Evolutionary conservation across 2,797 vertebrate species (phyloP).

Genomic region (Takifugu ocellatus): DNA sequence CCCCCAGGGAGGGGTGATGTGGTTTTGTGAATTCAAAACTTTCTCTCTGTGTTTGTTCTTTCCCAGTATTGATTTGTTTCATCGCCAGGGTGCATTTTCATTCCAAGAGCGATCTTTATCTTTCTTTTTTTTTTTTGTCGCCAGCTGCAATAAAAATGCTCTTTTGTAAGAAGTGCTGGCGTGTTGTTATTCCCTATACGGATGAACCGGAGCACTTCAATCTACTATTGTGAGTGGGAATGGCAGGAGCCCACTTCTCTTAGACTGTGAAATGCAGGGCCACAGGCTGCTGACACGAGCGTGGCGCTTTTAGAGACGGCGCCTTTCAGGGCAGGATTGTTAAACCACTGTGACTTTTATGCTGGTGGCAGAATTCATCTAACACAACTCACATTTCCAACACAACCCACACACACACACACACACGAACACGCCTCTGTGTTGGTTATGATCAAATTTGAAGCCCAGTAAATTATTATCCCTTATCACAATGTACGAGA

Average conservation of each 20-base stretch:
- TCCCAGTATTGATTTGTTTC: conserved; percentile 9
- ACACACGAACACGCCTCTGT: conserved; percentile 4
- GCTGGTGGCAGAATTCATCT: conserved; percentile 32
- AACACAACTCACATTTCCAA: conserved; percentile 22
- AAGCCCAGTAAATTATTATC: conserved; percentile 8
- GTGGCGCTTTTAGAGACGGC: conserved; percentile 8
- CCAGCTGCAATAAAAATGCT: not conserved
- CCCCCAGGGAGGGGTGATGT: too few relatives aligned
- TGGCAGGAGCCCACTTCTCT: not conserved
- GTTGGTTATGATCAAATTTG: conserved; percentile 15
- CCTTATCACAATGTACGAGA: conserved; percentile 14
- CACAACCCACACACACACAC: conserved; percentile 1
- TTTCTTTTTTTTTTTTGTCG: not conserved
- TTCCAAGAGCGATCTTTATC: not conserved
- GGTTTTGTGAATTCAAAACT: not conserved
- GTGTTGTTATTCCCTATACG: not conserved
- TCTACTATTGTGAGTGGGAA: not conserved
- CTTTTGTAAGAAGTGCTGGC: conserved; percentile 4
- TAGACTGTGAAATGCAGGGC: conserved; percentile 28
- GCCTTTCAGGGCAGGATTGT: conserved; percentile 26
- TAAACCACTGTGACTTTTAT: conserved; percentile 30
- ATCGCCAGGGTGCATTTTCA: not conserved
- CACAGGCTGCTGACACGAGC: conserved; percentile 10
- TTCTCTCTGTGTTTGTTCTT: conserved; percentile 2
- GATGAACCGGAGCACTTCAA: conserved; percentile 6